Evolutionary conservation across 2,888 invertebrate species (phyloP), one percentile per base, ranked within the genome.

Genomic region (Tachina grossa): DNA sequence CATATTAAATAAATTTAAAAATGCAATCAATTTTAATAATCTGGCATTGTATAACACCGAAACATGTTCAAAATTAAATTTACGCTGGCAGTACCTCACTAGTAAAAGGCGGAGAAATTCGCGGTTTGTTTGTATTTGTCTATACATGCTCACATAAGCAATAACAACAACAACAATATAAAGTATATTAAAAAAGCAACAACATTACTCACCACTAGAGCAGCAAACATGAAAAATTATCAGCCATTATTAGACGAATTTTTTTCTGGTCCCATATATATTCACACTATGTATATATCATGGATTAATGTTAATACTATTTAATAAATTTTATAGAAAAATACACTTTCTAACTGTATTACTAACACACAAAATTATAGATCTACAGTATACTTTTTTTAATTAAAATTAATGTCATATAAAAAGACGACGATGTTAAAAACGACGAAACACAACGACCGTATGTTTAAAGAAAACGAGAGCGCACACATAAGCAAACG

Each of bases 81-180:
- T 1, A 16, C n/a, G n/a, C 77, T 85, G 85, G 85, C 82, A 85
- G 71, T 78, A 49, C 72, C 13, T 2, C 11, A 13, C 11, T 66
- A 59, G 49, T 78, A 78, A 78, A 65, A 85, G 76, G 77, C 61
- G 84, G 85, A 82, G 85, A 85, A 85, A 85, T 85, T 78, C 63
- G 77, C 78, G 69, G 55, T 74, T 69, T 74, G 79, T 79, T 79
- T 75, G 79, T 85, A 65, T 82, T 82, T 72, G 84, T 77, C 11
- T 11, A 16, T 39, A 39, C 39, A 78, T 61, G 65, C 71, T 57
- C 43, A 45, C 45, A 72, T 13, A 49, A 59, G 47, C 16, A 79
- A 72, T 43, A 84, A 75, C 55, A 76, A 65, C 16, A 79, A 72
- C 49, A 84, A 75, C 55, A 76, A 65, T 10, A 61, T 5, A 65